Percentiles rank a stretch among this genome's conserved stretches.
These are phyloP conservation scores for Cynodonichthys magdalenae DNA, from an alignment of 2,797 vertebrate species.

Conservation along the genomic window DNA sequence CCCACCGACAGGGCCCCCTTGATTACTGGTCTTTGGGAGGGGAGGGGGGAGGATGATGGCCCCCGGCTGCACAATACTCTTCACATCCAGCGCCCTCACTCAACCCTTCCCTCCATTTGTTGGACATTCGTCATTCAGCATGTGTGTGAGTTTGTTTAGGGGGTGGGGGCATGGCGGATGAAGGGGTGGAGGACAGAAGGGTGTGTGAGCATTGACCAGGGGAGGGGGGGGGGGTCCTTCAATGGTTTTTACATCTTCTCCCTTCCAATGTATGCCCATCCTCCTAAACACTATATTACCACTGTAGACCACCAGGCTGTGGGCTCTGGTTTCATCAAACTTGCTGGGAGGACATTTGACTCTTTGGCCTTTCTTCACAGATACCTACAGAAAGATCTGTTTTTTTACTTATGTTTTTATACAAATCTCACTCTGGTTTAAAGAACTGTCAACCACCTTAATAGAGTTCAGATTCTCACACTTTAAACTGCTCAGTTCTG, in stretches of 20 bases:
- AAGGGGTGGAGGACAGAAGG: conserved; percentile 22
- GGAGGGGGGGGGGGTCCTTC: conserved; percentile 18
- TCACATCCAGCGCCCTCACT: conserved; percentile 66
- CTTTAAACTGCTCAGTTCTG: background rate
- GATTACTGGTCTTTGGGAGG: conserved; percentile 62
- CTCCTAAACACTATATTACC: conserved; percentile 40
- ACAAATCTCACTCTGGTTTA: background rate
- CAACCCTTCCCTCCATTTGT: conserved; percentile 77
- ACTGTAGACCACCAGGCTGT: conserved; percentile 19
- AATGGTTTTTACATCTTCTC: conserved; percentile 60
- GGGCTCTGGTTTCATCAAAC: conserved; percentile 16
- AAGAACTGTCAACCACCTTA: no score
- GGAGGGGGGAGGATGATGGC: conserved; percentile 19
- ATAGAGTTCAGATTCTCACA: background rate
- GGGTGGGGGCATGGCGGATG: conserved; percentile 47
- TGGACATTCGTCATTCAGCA: conserved; percentile 77
- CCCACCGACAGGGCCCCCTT: conserved; percentile 60
- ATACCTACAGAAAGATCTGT: background rate
- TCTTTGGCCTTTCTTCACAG: conserved; percentile 13
- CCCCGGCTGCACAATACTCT: conserved; percentile 66
- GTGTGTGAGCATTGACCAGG: conserved; percentile 12
- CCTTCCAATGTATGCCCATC: conserved; percentile 18
- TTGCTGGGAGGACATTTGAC: conserved; percentile 50
- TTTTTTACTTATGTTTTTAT: no score
- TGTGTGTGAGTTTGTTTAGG: conserved; percentile 77